These are phyloP conservation scores for Chymomyza caudatula DNA, from an alignment of 2,888 invertebrate genomes.

Conservation along the genomic window DNA sequence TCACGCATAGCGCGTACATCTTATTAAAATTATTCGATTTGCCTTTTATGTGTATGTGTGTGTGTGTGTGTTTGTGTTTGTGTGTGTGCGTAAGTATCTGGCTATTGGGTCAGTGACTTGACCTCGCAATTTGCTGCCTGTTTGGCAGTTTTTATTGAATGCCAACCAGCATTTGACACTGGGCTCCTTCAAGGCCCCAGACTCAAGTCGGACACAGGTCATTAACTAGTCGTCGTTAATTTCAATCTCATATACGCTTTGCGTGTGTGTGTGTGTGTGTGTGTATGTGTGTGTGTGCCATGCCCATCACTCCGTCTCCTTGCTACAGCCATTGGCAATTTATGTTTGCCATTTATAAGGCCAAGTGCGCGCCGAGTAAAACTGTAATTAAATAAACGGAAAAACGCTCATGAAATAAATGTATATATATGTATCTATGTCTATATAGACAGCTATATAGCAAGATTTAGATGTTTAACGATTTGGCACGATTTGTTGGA, in stretches of 20 bases:
- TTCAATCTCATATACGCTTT: neutral
- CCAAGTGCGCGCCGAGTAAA: neutral
- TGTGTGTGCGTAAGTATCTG: neutral
- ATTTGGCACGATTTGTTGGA: neutral
- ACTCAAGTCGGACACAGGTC: neutral
- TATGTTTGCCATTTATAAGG: neutral
- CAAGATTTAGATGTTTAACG: neutral
- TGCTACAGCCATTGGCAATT: neutral
- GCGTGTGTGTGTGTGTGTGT: neutral
- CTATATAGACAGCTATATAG: neutral
- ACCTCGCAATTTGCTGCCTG: constrained; percentile 16
- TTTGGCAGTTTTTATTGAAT: constrained; percentile 38
- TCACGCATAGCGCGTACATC: constrained; percentile 28
- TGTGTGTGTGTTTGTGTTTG: no score
- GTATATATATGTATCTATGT: neutral
- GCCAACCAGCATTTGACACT: constrained; percentile 6
- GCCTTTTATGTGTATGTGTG: constrained; percentile 3
- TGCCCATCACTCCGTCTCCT: neutral
- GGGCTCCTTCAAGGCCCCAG: neutral
- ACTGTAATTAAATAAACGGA: neutral
- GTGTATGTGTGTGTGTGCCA: neutral
- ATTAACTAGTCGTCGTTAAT: neutral
- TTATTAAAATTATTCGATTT: constrained; percentile 52
- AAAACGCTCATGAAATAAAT: neutral
- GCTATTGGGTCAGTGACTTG: neutral